Percentiles rank a stretch among this genome's conserved stretches.
Evolutionary conservation across 1,140 invertebrate species (phyloP).

Genomic region (Drosophila truncata): DNA sequence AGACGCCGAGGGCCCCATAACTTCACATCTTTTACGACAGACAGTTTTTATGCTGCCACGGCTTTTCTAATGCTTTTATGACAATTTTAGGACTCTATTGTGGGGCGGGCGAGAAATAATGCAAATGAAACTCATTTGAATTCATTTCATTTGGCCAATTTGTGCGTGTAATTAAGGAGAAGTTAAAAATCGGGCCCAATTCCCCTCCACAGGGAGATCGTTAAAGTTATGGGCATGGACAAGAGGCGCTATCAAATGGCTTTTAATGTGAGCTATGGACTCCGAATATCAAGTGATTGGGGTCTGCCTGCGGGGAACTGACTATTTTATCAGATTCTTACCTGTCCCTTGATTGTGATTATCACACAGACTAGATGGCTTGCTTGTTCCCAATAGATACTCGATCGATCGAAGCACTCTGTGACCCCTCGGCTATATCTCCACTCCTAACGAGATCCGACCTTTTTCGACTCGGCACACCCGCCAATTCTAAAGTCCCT

Average conservation of each 20-base stretch:
- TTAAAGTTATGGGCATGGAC: constrained; percentile 20
- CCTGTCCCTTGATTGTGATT: not conserved
- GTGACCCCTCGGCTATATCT: constrained; percentile 1
- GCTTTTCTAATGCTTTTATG: constrained; percentile 55
- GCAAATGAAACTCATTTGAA: constrained; percentile 60
- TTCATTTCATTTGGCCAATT: constrained; percentile 59
- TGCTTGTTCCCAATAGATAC: not conserved
- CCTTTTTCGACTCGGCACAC: constrained; percentile 16
- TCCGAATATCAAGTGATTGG: constrained; percentile 15
- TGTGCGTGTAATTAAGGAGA: constrained; percentile 60
- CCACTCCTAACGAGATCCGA: constrained; percentile 12
- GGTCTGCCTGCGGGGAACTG: not conserved
- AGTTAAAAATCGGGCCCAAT: constrained; percentile 39
- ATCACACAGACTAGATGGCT: not conserved
- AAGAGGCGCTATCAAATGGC: constrained; percentile 15
- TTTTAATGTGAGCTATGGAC: constrained; percentile 18
- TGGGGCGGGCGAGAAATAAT: constrained; percentile 40
- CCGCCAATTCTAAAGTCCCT: constrained; percentile 8
- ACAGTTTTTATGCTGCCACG: constrained; percentile 17
- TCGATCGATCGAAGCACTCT: constrained; percentile 1
- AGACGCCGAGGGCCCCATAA: constrained; percentile 17
- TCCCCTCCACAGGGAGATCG: not conserved
- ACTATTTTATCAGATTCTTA: not conserved
- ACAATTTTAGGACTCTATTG: constrained; percentile 53
- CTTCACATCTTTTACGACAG: constrained; percentile 29